phyloP scores from a whole-genome alignment of 2,797 vertebrate genomes.

The Eidolon dupreanum region DNA sequence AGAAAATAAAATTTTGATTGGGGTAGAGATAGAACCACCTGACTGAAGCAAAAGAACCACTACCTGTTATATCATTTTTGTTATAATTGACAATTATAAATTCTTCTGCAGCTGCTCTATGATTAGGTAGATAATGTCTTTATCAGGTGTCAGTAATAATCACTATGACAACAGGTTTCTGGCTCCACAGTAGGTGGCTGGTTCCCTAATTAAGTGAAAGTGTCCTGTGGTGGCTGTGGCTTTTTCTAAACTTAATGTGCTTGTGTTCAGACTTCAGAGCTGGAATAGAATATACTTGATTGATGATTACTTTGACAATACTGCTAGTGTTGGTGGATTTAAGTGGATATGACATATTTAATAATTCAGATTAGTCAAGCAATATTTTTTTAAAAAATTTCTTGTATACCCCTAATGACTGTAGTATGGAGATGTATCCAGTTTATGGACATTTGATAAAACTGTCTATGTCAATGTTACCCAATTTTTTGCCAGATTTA shows the following conservation, averaged over 20 bases:
- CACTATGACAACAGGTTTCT: background rate
- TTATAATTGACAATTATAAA: background rate
- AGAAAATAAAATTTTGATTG: background rate
- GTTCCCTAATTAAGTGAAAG: no score
- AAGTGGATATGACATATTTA: background rate
- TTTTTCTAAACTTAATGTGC: background rate
- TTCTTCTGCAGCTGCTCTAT: background rate
- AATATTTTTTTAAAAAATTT: background rate
- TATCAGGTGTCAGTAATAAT: background rate
- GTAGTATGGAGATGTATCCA: background rate
- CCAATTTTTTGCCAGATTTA: background rate
- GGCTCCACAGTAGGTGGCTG: background rate
- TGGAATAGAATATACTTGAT: background rate
- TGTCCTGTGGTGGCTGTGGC: background rate
- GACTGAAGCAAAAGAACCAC: background rate
- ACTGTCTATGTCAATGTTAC: background rate
- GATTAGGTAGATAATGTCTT: background rate
- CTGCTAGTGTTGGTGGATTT: background rate
- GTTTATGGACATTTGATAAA: background rate
- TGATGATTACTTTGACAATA: background rate
- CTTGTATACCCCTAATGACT: background rate
- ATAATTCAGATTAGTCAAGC: background rate
- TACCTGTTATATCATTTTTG: background rate
- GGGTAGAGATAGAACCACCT: background rate
- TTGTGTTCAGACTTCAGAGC: background rate